phyloP scores from a whole-genome alignment of 2,113 vertebrate species.

The Ptyas mucosa region DNA sequence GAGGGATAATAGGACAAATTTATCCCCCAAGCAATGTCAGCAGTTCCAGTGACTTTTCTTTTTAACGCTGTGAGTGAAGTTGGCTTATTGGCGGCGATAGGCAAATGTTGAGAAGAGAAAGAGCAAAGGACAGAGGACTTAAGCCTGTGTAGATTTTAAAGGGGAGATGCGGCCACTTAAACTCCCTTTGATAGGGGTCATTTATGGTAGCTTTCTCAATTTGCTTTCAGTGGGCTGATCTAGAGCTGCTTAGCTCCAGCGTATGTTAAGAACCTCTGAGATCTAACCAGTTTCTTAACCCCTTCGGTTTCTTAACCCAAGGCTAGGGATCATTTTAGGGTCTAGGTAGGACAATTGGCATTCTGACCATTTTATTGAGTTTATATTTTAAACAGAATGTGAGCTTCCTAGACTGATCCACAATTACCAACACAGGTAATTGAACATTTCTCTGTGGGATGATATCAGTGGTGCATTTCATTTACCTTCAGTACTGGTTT shows the following conservation, averaged over 20 bases:
- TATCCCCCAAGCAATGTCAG: constrained; percentile 26
- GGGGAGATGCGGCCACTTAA: background rate
- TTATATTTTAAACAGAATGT: background rate
- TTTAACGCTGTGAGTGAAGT: background rate
- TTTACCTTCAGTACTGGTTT: too few species aligned
- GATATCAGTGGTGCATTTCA: background rate
- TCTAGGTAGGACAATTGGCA: background rate
- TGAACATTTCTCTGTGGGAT: background rate
- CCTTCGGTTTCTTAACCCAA: background rate
- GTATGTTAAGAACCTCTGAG: background rate
- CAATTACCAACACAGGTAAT: background rate
- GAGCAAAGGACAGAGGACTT: background rate
- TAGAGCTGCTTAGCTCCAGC: background rate
- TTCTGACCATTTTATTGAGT: background rate
- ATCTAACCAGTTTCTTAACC: background rate
- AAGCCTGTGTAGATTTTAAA: background rate
- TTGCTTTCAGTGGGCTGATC: background rate
- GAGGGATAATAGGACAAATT: constrained; percentile 43
- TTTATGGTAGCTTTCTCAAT: background rate
- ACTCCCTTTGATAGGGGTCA: background rate
- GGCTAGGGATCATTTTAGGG: background rate
- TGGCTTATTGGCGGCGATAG: background rate
- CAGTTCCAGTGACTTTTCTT: constrained; percentile 11
- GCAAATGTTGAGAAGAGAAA: background rate
- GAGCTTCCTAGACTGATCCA: background rate